Evolutionary conservation across 2,113 vertebrate species (phyloP).

Genomic region (Brachirus orientalis): DNA sequence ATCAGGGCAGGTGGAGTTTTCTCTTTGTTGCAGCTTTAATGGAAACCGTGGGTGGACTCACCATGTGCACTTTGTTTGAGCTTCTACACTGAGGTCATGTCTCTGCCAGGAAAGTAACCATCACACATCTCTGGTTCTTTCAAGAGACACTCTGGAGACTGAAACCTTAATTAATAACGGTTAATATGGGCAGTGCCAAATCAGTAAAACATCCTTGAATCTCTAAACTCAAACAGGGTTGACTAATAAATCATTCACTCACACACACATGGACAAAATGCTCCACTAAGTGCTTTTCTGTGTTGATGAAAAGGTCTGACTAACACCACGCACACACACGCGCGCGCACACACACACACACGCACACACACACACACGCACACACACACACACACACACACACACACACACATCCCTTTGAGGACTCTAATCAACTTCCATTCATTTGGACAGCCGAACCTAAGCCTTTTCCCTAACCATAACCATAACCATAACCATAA

Average conservation of each 20-base stretch:
- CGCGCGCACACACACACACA: too few relatives aligned
- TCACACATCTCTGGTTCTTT: slow-evolving; percentile 19
- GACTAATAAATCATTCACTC: slow-evolving; percentile 32
- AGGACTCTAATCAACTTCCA: too few relatives aligned
- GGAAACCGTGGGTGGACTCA: neutral
- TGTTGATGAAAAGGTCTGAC: slow-evolving; percentile 47
- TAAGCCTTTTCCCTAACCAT: too few relatives aligned
- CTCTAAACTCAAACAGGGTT: slow-evolving; percentile 34
- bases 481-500: too few relatives aligned
- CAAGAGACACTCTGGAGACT: slow-evolving; percentile 22
- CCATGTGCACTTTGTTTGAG: neutral
- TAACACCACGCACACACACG: too few relatives aligned
- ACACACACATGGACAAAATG: slow-evolving; percentile 31
- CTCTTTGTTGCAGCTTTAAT: slow-evolving; percentile 16
- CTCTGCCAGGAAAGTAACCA: neutral
- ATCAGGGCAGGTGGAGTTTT: neutral
- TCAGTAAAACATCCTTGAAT: slow-evolving; percentile 46
- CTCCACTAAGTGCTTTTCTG: slow-evolving; percentile 65
- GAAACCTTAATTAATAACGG: slow-evolving; percentile 26
- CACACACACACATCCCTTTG: neutral
- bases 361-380: neutral
- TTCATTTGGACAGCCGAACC: too few relatives aligned
- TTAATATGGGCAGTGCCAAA: slow-evolving; percentile 30
- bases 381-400: neutral
- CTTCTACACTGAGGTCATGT: slow-evolving; percentile 7